A percentile compares a stretch with the other conserved stretches of the same genome.
Evolutionary conservation across 2,113 vertebrate species (phyloP).

Genomic region (Phainopepla nitens): DNA sequence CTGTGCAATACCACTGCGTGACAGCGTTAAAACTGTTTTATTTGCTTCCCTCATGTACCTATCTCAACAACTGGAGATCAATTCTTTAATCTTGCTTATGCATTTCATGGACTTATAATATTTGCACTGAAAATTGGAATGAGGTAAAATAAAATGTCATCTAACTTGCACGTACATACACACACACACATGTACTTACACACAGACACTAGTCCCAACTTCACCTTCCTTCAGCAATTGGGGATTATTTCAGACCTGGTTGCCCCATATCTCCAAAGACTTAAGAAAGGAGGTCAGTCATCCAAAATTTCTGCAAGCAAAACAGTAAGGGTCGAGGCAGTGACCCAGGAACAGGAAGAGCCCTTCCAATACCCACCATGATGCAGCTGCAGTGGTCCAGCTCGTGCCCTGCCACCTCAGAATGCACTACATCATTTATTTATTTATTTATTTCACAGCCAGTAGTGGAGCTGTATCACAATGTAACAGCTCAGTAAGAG

Average conservation of each 20-base stretch:
- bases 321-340: background rate
- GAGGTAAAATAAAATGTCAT: background rate
- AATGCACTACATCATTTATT: background rate
- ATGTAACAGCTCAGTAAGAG: background rate
- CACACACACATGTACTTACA: no score
- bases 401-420: background rate
- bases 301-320: background rate
- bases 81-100: background rate
- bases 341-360: background rate
- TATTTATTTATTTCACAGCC: background rate
- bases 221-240: background rate
- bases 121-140: background rate
- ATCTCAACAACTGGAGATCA: background rate
- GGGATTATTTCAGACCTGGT: background rate
- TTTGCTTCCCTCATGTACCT: background rate
- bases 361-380: background rate
- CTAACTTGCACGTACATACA: rapidly evolving
- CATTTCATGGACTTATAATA: background rate
- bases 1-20: background rate
- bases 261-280: background rate
- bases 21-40: background rate
- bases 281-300: background rate
- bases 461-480: background rate
- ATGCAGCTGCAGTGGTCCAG: background rate
- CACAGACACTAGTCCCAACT: background rate